phyloP scores from a whole-genome alignment of 1,140 invertebrate species.

The Lepeophtheirus salmonis region DNA sequence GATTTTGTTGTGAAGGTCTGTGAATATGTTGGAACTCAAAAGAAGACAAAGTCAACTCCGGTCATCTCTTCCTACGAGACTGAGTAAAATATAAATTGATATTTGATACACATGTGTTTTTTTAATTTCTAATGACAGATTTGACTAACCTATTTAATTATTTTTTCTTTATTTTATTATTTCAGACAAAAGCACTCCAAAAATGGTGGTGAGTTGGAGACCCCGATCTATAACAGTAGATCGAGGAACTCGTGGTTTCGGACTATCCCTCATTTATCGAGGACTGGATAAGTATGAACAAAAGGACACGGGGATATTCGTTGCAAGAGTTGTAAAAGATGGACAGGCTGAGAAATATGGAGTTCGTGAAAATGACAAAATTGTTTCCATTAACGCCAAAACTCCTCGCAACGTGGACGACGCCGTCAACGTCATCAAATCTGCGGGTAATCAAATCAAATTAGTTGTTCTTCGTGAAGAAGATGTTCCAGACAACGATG shows the following conservation, averaged over 20 bases:
- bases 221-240: conserved; percentile 14
- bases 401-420: conserved; percentile 18
- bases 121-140: no score
- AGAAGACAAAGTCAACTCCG: background rate
- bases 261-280: conserved; percentile 15
- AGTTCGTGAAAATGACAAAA: conserved; percentile 15
- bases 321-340: conserved; percentile 13
- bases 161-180: background rate
- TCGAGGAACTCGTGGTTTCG: conserved; percentile 13
- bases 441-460: conserved; percentile 17
- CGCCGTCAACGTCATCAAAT: conserved; percentile 16
- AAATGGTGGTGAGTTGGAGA: conserved; percentile 5
- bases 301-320: conserved; percentile 19
- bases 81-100: background rate
- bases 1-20: no score
- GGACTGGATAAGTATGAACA: conserved; percentile 18
- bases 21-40: background rate
- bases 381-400: conserved; percentile 15
- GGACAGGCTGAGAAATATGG: conserved; percentile 17
- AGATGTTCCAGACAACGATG: conserved; percentile 13
- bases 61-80: background rate
- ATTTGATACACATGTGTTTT: no score
- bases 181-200: background rate
- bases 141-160: background rate
- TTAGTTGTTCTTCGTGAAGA: conserved; percentile 14